Evolutionary conservation across 1,140 invertebrate species (phyloP).

Genomic region (Cyphomyrmex costatus): DNA sequence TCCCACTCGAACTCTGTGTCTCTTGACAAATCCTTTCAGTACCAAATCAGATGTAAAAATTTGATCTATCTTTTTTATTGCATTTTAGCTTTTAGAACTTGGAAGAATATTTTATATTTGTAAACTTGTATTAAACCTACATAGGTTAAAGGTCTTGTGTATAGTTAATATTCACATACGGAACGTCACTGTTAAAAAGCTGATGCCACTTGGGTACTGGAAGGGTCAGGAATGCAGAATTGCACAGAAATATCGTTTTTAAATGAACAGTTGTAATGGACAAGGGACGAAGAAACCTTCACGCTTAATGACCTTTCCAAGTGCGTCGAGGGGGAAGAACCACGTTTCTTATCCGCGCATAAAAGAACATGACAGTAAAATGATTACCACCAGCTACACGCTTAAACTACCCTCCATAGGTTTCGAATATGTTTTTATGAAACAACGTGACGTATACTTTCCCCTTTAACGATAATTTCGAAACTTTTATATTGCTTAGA

Average conservation of each 20-base stretch:
- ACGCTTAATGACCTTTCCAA: neutral
- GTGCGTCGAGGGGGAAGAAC: slow-evolving; percentile 23
- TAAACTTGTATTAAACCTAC: neutral
- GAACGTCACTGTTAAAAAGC: neutral
- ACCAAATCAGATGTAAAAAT: slow-evolving; percentile 21
- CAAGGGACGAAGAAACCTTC: neutral
- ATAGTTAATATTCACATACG: slow-evolving; percentile 2
- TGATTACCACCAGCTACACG: slow-evolving; percentile 34
- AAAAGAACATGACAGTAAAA: slow-evolving; percentile 15
- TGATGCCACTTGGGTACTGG: slow-evolving; percentile 11
- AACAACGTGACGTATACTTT: slow-evolving; percentile 21
- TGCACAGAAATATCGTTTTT: neutral
- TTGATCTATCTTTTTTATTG: slow-evolving; percentile 21
- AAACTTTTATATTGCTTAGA: neutral
- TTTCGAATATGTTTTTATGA: neutral
- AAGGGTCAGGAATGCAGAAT: slow-evolving; percentile 21
- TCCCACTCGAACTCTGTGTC: slow-evolving; percentile 49
- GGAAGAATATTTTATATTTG: slow-evolving; percentile 26
- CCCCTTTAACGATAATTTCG: slow-evolving; percentile 5
- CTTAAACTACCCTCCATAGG: neutral
- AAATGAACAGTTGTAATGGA: neutral
- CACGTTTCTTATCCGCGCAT: slow-evolving; percentile 10
- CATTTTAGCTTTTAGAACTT: neutral
- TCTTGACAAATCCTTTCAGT: slow-evolving; percentile 35
- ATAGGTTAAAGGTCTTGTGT: slow-evolving; percentile 1